These are phyloP conservation scores for Cochlearius cochlearius DNA, from an alignment of 2,113 vertebrate species.

Conservation along the genomic window DNA sequence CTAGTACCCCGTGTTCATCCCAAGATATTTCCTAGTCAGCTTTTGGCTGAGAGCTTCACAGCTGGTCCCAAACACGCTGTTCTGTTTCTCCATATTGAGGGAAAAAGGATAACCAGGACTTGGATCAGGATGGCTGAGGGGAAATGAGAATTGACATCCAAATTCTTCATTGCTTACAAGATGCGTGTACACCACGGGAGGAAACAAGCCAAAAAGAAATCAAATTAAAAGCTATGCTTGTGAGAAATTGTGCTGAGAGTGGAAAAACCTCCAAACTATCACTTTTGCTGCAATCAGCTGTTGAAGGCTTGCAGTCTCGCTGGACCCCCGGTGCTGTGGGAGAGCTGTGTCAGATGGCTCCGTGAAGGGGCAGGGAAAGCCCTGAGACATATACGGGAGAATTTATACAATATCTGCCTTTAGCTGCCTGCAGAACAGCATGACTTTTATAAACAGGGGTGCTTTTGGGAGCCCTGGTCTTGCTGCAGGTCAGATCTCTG, in stretches of 20 bases:
- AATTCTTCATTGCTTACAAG: slow-evolving; percentile 38
- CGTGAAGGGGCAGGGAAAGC: not conserved
- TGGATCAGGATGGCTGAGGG: not conserved
- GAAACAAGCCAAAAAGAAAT: slow-evolving; percentile 52
- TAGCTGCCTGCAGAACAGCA: not conserved
- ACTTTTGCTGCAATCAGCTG: not conserved
- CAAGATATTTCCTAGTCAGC: not conserved
- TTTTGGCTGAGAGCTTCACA: slow-evolving; percentile 30
- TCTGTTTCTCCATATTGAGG: not conserved
- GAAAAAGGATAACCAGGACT: slow-evolving; percentile 26
- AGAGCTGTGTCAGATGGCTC: not conserved
- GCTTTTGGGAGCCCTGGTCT: not conserved
- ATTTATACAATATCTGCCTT: not conserved
- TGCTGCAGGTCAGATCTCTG: not conserved
- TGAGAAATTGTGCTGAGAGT: slow-evolving; percentile 27
- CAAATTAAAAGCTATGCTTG: slow-evolving; percentile 37
- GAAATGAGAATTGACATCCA: slow-evolving; percentile 59
- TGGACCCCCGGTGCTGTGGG: not conserved
- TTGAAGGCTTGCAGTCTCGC: not conserved
- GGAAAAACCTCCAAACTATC: not conserved
- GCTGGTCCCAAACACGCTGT: slow-evolving; percentile 29
- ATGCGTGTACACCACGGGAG: slow-evolving; percentile 3
- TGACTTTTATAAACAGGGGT: not conserved
- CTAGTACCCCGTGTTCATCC: not conserved
- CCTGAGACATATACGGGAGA: not conserved